Percentiles rank a stretch among this genome's conserved stretches.
Evolutionary conservation across 2,113 vertebrate species (phyloP).

Genomic region (Hirundichthys speculiger): DNA sequence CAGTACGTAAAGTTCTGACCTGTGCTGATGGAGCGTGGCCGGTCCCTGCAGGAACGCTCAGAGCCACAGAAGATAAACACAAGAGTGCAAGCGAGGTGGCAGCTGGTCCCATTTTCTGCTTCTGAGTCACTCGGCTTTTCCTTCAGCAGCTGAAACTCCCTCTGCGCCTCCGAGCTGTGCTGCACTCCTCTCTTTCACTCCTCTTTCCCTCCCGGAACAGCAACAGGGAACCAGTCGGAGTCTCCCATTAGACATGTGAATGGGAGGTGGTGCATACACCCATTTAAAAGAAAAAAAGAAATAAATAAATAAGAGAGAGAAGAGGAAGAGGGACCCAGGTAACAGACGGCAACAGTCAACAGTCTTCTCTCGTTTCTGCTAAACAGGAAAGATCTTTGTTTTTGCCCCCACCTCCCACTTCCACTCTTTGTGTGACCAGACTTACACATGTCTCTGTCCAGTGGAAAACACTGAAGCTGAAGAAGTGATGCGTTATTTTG

Average conservation of each 20-base stretch:
- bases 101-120: slow-evolving; percentile 74
- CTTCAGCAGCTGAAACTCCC: slow-evolving; percentile 32
- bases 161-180: slow-evolving; percentile 16
- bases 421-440: slow-evolving; percentile 70
- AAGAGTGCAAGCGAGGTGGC: slow-evolving; percentile 64
- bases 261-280: slow-evolving; percentile 25
- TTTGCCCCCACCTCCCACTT: slow-evolving; percentile 70
- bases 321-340: slow-evolving; percentile 8
- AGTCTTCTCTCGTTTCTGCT: slow-evolving; percentile 23
- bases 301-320: neutral
- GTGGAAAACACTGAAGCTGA: slow-evolving; percentile 16
- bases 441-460: slow-evolving; percentile 38
- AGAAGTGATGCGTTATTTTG: too few relatives aligned
- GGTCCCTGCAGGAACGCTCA: slow-evolving; percentile 46
- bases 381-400: slow-evolving; percentile 73
- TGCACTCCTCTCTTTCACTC: slow-evolving; percentile 17
- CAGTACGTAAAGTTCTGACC: slow-evolving; percentile 58
- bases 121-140: slow-evolving; percentile 30
- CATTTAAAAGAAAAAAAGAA: neutral
- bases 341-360: slow-evolving; percentile 3
- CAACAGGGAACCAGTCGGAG: slow-evolving; percentile 24
- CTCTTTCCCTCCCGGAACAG: slow-evolving; percentile 19
- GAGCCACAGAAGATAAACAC: slow-evolving; percentile 64
- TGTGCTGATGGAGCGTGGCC: slow-evolving; percentile 51
- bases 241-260: slow-evolving; percentile 40